Conservation (phyloP, 2,888 invertebrate genomes). For the Aradus depressus region DNA sequence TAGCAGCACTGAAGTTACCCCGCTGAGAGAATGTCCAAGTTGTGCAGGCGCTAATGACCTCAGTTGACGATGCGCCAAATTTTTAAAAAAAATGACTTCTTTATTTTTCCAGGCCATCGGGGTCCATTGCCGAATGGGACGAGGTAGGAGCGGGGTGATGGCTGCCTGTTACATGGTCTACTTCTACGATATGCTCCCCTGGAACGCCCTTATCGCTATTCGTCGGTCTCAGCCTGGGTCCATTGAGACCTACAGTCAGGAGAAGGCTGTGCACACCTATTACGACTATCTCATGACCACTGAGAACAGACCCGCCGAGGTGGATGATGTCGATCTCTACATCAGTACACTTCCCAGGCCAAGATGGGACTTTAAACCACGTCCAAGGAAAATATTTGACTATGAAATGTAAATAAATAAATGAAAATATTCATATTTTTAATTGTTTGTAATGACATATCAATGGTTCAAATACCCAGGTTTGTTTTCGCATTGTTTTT, state of each 20-base stretch:
- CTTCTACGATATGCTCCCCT: slow-evolving; percentile 48
- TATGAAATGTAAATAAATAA: too few species aligned
- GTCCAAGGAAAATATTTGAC: slow-evolving; percentile 14
- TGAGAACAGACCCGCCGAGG: background rate
- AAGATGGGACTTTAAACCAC: slow-evolving; percentile 24
- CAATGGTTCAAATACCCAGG: background rate
- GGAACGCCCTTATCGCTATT: slow-evolving; percentile 49
- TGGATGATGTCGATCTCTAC: slow-evolving; percentile 21
- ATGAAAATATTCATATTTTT: too few species aligned
- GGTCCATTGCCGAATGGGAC: slow-evolving; percentile 58
- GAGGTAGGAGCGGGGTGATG: slow-evolving; percentile 61
- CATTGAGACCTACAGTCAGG: slow-evolving; percentile 51
- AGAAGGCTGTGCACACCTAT: slow-evolving; percentile 43
- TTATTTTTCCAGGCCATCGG: slow-evolving; percentile 46
- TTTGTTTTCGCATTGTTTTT: background rate
- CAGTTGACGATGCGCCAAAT: too few species aligned
- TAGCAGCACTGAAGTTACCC: too few species aligned
- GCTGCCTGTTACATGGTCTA: slow-evolving; percentile 59
- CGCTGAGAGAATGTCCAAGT: too few species aligned
- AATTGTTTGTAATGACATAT: background rate
- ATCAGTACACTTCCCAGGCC: slow-evolving; percentile 22
- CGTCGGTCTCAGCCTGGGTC: slow-evolving; percentile 50
- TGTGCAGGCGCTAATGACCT: too few species aligned
- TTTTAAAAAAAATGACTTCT: background rate
- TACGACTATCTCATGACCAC: slow-evolving; percentile 45